Base-by-base conservation (phyloP, 2,888 invertebrate species). In the Cacoxenus indagator region DNA sequence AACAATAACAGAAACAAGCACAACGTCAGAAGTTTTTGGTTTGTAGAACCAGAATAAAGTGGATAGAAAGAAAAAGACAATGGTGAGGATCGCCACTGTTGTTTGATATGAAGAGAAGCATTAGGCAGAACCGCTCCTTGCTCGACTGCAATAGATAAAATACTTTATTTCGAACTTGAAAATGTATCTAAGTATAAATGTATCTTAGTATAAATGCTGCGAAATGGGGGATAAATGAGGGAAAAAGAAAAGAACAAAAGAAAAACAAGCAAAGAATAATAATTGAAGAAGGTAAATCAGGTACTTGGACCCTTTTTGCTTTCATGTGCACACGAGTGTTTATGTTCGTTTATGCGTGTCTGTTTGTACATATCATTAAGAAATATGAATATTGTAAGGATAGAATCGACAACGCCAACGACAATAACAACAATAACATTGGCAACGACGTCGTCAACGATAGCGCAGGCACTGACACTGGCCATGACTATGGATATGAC, bases 181-280 rank as follows among this genome's bases (percentile, higher is more conserved):
- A 6, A n/a, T 8, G 17, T 8, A 48, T 2, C 4, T 22, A 51
- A 4, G 3, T 9, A 19, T 8, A 2, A 22, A 5, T 19, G 59
- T 65, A 67, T 27, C 46, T 68, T n/a, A n/a, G n/a, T n/a, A 76
- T 82, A 81, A 82, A 80, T 80, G 80, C 76, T 83, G 82, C 82
- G 83, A 83, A 83, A 76, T 72, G 17, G 54, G 48, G 57, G 29
- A 27, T 19, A 37, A 43, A 51, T 11, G 51, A 51, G 9, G 22
- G 22, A 31, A 5, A 24, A 70, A 68, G 70, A 62, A 66, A 70
- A 61, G 22, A 24, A 37, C 68, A 48, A 74, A 57, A 64, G 51
- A 62, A 66, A 65, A 61, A 65, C 70, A 70, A 71, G 5, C 37
- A 1, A 51, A 22, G 22, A 51, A 22, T 51, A 51, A 51, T 22